phyloP scores from a whole-genome alignment of 2,113 vertebrate species.

The Sebastes schlegelii region DNA sequence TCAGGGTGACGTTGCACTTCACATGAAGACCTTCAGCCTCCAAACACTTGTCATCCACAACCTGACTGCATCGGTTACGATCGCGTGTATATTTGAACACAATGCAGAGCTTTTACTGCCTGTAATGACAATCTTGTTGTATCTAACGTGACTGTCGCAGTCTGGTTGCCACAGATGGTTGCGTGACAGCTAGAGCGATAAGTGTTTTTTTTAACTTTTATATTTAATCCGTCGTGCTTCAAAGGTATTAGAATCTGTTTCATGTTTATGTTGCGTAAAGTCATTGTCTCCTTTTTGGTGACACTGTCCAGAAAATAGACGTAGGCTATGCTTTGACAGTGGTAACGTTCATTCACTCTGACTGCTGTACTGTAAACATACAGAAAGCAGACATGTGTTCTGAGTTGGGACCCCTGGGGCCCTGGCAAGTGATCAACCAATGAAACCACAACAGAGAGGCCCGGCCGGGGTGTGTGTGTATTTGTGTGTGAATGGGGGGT shows the following conservation, averaged over 20 bases:
- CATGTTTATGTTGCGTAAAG: conserved; percentile 26
- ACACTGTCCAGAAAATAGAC: conserved; percentile 65
- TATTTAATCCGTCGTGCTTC: conserved; percentile 28
- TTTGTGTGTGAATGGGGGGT: conserved; percentile 38
- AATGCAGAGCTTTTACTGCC: conserved; percentile 4
- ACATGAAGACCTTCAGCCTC: background rate
- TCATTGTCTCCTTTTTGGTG: conserved; percentile 39
- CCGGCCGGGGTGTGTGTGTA: conserved; percentile 45
- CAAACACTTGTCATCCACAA: conserved; percentile 7
- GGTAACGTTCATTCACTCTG: conserved; percentile 67
- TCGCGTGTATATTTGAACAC: conserved; percentile 7
- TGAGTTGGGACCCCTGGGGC: conserved; percentile 75
- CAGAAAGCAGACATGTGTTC: conserved; percentile 79
- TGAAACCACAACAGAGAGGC: conserved; percentile 79
- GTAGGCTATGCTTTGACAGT: conserved; percentile 58
- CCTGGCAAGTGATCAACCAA: conserved; percentile 74
- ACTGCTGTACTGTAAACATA: conserved; percentile 76
- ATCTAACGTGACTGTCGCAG: background rate
- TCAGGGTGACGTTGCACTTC: background rate
- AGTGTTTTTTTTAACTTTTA: background rate
- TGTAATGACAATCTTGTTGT: background rate
- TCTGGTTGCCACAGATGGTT: conserved; percentile 5
- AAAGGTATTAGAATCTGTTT: conserved; percentile 36
- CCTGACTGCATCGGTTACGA: background rate
- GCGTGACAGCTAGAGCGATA: background rate